phyloP scores from a whole-genome alignment of 2,888 invertebrate species.

The Cosmopolites sordidus region DNA sequence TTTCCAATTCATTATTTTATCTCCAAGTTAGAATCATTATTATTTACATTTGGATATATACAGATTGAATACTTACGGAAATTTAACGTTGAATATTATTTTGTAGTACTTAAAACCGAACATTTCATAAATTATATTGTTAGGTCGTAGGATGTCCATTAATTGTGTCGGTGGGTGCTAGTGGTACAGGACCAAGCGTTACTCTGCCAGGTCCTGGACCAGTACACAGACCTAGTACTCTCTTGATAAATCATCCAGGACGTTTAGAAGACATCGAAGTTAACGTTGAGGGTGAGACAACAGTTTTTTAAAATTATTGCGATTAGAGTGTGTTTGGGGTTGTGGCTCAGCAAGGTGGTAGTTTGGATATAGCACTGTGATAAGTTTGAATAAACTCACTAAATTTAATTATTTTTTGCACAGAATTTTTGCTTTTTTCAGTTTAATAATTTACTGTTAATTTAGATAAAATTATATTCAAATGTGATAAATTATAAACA shows the following conservation, averaged over 20 bases:
- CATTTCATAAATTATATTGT: not conserved
- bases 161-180: conserved; percentile 71
- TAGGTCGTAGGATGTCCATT: conserved; percentile 81
- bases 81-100: not conserved
- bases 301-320: conserved; percentile 2
- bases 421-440: too few species aligned
- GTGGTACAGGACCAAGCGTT: conserved; percentile 63
- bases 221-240: conserved; percentile 65
- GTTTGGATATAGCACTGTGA: not conserved
- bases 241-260: conserved; percentile 75
- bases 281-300: conserved; percentile 84
- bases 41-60: too few species aligned
- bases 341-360: conserved; percentile 2
- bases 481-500: too few species aligned
- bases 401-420: too few species aligned
- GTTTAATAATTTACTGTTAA: too few species aligned
- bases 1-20: too few species aligned
- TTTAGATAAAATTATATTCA: too few species aligned
- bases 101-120: not conserved
- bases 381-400: not conserved
- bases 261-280: conserved; percentile 92
- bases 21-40: too few species aligned
- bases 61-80: too few species aligned
- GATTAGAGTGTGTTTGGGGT: conserved; percentile 16
- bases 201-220: conserved; percentile 70